These are phyloP conservation scores for Phaonia tiefii DNA, from an alignment of 2,888 invertebrate genomes.

Conservation along the genomic window DNA sequence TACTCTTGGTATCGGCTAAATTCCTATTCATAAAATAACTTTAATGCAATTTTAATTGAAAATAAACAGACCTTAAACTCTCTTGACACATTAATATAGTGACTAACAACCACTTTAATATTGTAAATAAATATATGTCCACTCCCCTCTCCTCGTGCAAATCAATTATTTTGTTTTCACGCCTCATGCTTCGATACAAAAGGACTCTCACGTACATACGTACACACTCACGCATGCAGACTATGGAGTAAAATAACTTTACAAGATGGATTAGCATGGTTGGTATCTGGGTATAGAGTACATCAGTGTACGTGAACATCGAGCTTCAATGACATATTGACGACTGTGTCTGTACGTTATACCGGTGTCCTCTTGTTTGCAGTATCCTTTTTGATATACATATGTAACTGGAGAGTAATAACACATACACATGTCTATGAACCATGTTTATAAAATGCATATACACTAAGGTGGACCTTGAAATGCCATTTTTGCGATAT, in stretches of 20 bases:
- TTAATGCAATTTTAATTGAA: neutral
- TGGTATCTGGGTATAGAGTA: neutral
- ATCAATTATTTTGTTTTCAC: conserved; percentile 16
- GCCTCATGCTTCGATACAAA: neutral
- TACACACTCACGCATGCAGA: too few species aligned
- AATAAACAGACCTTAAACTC: neutral
- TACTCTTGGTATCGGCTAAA: too few species aligned
- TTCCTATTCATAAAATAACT: too few species aligned
- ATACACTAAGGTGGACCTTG: too few species aligned
- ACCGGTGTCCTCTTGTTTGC: conserved; percentile 3
- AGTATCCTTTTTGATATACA: neutral
- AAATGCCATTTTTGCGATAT: too few species aligned
- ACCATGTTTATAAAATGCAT: too few species aligned
- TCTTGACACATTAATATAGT: neutral
- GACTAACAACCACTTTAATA: neutral
- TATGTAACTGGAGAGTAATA: neutral
- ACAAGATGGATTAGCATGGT: conserved; percentile 15
- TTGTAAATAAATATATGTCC: neutral
- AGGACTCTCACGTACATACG: neutral
- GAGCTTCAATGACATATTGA: conserved; percentile 3
- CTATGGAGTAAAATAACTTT: neutral
- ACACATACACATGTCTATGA: neutral
- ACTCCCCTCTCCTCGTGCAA: too few species aligned
- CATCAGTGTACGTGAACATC: neutral
- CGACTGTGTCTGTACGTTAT: neutral